Base-by-base conservation (phyloP, 2,113 vertebrate species). In the Natator depressus region DNA sequence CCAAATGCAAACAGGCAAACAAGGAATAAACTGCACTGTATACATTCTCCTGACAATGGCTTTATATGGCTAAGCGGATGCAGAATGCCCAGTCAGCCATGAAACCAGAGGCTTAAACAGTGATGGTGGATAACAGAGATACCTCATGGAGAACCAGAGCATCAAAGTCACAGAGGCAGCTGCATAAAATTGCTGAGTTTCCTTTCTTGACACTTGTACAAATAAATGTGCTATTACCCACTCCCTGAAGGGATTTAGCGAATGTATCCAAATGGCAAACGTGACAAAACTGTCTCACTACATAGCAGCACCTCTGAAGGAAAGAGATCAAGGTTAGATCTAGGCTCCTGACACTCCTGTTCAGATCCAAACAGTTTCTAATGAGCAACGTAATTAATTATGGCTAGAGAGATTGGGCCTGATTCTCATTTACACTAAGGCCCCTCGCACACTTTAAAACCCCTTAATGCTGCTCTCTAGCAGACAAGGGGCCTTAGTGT, bases 21-120 rank as follows among this genome's bases (percentile, higher is more conserved):
- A n/a, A 69, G 14, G 35, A 69, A 69, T 31, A 79, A 79, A 78
- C 59, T 38, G 8, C 62, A 24, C 10, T 31, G 8, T 35, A 3
- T 9, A 84, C 12, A 0, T 38, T 35, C 38, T n/a, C 51, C n/a
- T 54, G 47, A 55, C 31, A 50, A 54, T n/a, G 80, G 49, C 46
- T 59, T 53, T 14, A 81, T 42, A 31, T 46, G 14, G 86, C 22
- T 0, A 13, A 2, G 83, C 4, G 5, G 8, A 49, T 0, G 25
- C 16, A 55, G 83, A 53, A 62, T 0, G 11, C 38, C 57, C 1
- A 2, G 29, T 75, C 16, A 12, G 0, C 86, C 53, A 1, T 0
- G 7, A 9, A 47, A 25, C 17, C 0, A 10, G 82, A 42, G 27
- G 8, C 84, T 5, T 10, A 53, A 8, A 27, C 1, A 1, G 82